These are phyloP conservation scores for Tenthredo notha DNA, from an alignment of 2,888 invertebrate species.

Conservation along the genomic window DNA sequence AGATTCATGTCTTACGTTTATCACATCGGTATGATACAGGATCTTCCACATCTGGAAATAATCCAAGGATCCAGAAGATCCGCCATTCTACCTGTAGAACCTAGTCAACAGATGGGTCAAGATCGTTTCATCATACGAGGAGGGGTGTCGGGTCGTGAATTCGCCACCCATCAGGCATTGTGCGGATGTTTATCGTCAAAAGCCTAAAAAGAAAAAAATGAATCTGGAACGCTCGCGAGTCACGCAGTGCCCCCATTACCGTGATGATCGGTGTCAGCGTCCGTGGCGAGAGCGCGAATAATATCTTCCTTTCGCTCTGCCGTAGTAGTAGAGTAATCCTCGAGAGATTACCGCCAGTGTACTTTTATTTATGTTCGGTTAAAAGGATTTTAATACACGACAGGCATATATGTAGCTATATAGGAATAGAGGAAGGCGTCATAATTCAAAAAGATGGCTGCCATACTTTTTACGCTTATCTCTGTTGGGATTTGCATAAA, in stretches of 20 bases:
- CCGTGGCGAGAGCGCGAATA: not conserved
- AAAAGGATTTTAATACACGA: conserved; percentile 73
- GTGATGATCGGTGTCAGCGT: not conserved
- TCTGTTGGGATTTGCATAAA: conserved; percentile 40
- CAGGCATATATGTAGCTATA: conserved; percentile 58
- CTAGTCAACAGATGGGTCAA: not conserved
- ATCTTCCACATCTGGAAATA: not conserved
- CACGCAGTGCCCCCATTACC: conserved; percentile 4
- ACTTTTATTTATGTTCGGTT: conserved; percentile 72
- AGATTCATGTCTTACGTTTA: not conserved
- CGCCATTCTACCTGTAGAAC: not conserved
- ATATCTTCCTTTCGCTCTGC: conserved; percentile 50
- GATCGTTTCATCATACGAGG: not conserved
- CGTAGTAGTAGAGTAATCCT: conserved; percentile 63
- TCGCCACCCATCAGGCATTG: no score
- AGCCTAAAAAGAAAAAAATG: not conserved
- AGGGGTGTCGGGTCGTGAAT: not conserved
- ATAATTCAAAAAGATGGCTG: conserved; percentile 68
- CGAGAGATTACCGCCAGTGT: conserved; percentile 66
- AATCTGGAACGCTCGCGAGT: not conserved
- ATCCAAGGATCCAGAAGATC: not conserved
- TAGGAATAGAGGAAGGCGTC: conserved; percentile 55
- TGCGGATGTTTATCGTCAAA: not conserved
- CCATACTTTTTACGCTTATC: conserved; percentile 63
- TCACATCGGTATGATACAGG: not conserved